Conservation (phyloP, 1,140 invertebrate genomes). For the Metopolophium dirhodum region DNA sequence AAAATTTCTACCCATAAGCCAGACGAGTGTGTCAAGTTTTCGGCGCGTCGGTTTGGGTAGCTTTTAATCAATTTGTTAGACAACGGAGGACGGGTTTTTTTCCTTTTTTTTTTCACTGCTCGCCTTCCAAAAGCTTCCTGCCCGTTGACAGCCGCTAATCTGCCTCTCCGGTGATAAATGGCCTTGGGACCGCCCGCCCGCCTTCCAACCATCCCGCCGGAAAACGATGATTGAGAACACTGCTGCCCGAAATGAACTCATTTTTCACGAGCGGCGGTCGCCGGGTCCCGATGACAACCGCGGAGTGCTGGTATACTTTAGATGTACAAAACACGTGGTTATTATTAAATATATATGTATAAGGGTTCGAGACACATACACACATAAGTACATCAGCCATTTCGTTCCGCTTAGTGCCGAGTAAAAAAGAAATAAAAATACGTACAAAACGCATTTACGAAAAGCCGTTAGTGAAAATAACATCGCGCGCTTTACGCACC, state of each 20-base stretch:
- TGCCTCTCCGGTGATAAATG: conserved; percentile 53
- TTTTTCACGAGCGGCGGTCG: conserved; percentile 44
- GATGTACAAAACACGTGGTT: conserved; percentile 25
- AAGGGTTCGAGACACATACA: background rate
- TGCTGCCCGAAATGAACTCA: conserved; percentile 50
- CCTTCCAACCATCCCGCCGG: background rate
- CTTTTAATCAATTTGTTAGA: conserved; percentile 58
- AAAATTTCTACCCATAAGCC: conserved; percentile 26
- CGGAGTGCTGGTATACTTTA: conserved; percentile 28
- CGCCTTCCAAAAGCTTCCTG: conserved; percentile 42
- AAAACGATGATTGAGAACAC: conserved; percentile 54
- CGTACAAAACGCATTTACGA: background rate
- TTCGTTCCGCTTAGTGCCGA: background rate
- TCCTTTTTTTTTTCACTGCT: background rate
- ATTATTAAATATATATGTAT: conserved; percentile 26
- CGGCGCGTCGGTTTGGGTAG: conserved; percentile 48
- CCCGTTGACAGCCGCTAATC: conserved; percentile 49
- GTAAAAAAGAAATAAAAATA: background rate
- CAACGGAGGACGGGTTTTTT: conserved; percentile 30
- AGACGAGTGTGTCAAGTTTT: conserved; percentile 49
- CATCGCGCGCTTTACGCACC: background rate
- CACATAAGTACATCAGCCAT: background rate
- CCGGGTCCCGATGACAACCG: conserved; percentile 27
- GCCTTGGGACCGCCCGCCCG: background rate
- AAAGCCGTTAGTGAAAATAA: background rate